phyloP scores from a whole-genome alignment of 2,113 vertebrate genomes.

The Calidris pugnax region DNA sequence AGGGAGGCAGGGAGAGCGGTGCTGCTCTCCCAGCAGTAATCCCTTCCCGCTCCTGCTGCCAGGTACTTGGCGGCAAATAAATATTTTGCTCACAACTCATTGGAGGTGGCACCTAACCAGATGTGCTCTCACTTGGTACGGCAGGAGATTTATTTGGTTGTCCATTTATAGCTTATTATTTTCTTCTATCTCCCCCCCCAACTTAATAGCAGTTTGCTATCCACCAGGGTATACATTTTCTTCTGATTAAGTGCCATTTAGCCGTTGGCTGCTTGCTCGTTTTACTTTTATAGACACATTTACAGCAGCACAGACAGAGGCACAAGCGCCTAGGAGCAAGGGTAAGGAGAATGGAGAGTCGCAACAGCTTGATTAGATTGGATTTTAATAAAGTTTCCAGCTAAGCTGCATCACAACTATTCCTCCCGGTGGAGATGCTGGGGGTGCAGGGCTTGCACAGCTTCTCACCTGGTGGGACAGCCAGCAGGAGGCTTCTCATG shows the following conservation, averaged over 20 bases:
- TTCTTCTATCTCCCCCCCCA: background rate
- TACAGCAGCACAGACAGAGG: conserved; percentile 41
- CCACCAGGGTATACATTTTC: conserved; percentile 68
- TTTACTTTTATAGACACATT: conserved; percentile 71
- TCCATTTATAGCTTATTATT: conserved; percentile 39
- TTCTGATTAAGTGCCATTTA: conserved; percentile 74
- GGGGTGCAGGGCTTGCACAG: background rate
- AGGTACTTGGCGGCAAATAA: conserved; percentile 23
- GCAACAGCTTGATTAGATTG: conserved; percentile 47
- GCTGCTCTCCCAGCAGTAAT: background rate
- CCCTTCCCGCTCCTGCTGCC: background rate
- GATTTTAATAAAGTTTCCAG: conserved; percentile 75
- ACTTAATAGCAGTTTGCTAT: conserved; percentile 57
- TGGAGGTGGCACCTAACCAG: conserved; percentile 60
- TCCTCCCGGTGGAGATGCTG: background rate
- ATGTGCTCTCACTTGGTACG: conserved; percentile 43
- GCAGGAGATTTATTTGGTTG: conserved; percentile 60
- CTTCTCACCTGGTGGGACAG: background rate
- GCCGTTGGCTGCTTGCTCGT: conserved; percentile 69
- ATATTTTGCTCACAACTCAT: conserved; percentile 63
- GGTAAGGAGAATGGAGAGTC: conserved; percentile 65
- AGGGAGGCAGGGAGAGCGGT: background rate
- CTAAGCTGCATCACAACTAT: conserved; percentile 15
- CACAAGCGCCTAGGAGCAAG: conserved; percentile 63
- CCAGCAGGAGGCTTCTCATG: background rate